A percentile compares a stretch with the other conserved stretches of the same genome.
Evolutionary conservation across 2,888 invertebrate genomes (phyloP).

Genomic region (Glaucopsyche alexis): DNA sequence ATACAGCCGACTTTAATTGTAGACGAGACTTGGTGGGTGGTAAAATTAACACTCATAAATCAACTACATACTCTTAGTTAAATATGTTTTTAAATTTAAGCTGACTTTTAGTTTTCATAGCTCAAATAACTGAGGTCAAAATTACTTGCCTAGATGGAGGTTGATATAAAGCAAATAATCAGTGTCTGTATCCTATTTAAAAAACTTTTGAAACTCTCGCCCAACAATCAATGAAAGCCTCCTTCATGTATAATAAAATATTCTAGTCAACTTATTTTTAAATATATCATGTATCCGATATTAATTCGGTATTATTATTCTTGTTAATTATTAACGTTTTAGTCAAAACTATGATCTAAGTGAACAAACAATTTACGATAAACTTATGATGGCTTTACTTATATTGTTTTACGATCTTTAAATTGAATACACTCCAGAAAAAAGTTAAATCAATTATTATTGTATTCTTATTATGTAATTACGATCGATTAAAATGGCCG

Average conservation of each 20-base stretch:
- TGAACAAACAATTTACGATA: slow-evolving; percentile 43
- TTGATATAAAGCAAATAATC: no score
- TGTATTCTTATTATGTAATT: no score
- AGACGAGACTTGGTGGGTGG: background rate
- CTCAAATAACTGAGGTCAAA: no score
- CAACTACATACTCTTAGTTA: background rate
- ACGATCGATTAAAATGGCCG: no score
- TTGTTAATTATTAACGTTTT: slow-evolving; percentile 27
- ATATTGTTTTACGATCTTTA: background rate
- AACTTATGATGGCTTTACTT: background rate
- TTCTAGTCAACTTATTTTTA: slow-evolving; percentile 8
- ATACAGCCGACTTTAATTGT: background rate
- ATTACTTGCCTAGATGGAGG: no score
- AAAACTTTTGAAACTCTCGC: background rate
- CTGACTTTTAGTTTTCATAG: no score
- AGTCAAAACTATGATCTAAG: slow-evolving; percentile 63
- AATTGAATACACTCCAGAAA: background rate
- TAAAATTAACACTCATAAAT: background rate
- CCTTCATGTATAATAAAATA: slow-evolving; percentile 15
- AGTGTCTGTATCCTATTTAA: no score
- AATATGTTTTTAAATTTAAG: no score
- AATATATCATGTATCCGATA: slow-evolving; percentile 13
- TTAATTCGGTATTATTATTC: slow-evolving; percentile 29
- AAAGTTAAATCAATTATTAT: no score
- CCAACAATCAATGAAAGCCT: slow-evolving; percentile 22